Evolutionary conservation across 2,113 vertebrate species (phyloP), one percentile per base, ranked within the genome.

Genomic region (Oceanites oceanicus): DNA sequence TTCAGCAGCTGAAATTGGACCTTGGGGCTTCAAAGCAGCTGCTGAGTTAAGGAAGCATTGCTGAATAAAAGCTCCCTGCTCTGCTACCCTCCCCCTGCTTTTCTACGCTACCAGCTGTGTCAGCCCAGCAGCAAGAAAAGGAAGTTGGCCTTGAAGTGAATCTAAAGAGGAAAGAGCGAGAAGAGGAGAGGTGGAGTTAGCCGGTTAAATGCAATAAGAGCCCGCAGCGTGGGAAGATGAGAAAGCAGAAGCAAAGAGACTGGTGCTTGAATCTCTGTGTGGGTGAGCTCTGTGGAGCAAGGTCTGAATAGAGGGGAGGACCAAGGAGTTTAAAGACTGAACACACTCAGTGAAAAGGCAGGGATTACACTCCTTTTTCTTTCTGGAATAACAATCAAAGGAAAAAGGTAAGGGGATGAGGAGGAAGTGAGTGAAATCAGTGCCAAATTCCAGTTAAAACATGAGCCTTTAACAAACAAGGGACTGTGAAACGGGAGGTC

Each of bases 11-110:
- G 95, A 92, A 94, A 95, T 95, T 85, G 95, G 91, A 95, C 96
- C 89, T 94, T 9, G 74, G 80, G 78, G 84, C 94, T 97, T 97
- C 92, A 96, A 97, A 97, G 96, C 91, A 95, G 96, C 94, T 82
- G 95, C 95, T 95, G 10, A 38, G 89, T 52, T 71, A 79, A 94
- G 95, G 94, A 94, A 96, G 95, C 66, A 1, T 56, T 2, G 84
- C 95, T 85, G 92, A 92, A 97, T 91, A 95, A 96, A 97, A 95
- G 89, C 94, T 96, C 92, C 93, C 86, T 42, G 86, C 95, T 92
- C 70, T 0, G 61, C 88, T 96, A 6, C 84, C 95, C 97, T 97
- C 96, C 96, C 91, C 77, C 91, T 94, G 86, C 94, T 62, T 76
- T 95, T 50, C 84, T n/a, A 1, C 53, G 3, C 89, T 94, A 8